Percentiles rank a stretch among this genome's conserved stretches.
These are phyloP conservation scores for Amblyornis subalaris DNA, from an alignment of 2,113 vertebrate species.

Conservation along the genomic window DNA sequence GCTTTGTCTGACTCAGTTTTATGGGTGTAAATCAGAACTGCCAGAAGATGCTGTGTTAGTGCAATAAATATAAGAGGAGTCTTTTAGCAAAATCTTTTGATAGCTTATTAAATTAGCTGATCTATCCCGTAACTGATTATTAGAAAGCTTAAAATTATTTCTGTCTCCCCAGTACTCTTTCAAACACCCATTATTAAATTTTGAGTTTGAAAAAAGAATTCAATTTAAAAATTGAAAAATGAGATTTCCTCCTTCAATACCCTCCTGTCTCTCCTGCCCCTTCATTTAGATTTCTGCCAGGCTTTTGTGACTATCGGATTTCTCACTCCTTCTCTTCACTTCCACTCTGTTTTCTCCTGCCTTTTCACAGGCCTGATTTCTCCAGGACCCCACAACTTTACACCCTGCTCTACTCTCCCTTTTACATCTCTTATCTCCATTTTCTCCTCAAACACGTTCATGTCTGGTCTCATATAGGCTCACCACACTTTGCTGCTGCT, in stretches of 20 bases:
- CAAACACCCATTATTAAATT: background rate
- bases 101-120: background rate
- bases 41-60: background rate
- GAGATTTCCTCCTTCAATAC: background rate
- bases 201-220: no score
- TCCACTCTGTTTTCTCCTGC: background rate
- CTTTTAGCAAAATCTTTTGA: background rate
- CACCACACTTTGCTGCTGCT: background rate
- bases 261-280: background rate
- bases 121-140: background rate
- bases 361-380: background rate
- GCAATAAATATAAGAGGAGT: background rate
- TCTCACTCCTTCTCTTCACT: background rate
- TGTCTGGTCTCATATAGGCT: background rate
- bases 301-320: background rate
- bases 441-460: background rate
- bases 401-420: background rate
- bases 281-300: background rate
- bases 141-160: background rate
- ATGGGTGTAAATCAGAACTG: background rate
- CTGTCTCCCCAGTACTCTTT: background rate
- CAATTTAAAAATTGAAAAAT: background rate
- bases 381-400: background rate
- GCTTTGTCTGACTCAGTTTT: background rate
- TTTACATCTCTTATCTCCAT: background rate